These are phyloP conservation scores for Thalassarche chlororhynchos DNA, from an alignment of 2,113 vertebrate genomes.

Conservation along the genomic window DNA sequence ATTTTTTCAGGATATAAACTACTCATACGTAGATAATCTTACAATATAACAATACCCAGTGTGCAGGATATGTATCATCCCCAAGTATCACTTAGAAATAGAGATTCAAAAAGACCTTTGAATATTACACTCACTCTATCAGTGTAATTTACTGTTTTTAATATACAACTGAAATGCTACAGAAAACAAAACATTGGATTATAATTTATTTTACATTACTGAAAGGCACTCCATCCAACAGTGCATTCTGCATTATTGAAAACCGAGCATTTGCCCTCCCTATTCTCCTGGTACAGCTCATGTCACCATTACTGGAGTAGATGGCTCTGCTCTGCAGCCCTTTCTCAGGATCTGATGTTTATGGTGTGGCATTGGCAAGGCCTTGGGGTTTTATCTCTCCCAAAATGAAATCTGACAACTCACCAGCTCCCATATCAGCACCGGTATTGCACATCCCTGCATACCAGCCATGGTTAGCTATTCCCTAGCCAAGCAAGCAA, in stretches of 20 bases:
- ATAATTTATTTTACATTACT: background rate
- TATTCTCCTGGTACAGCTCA: background rate
- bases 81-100: background rate
- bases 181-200: background rate
- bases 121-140: background rate
- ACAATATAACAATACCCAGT: background rate
- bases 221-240: background rate
- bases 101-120: background rate
- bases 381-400: background rate
- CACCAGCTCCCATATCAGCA: background rate
- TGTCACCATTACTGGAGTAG: background rate
- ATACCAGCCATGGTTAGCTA: background rate
- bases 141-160: constrained; percentile 12
- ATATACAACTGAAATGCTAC: background rate
- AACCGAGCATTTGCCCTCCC: background rate
- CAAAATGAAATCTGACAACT: background rate
- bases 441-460: background rate
- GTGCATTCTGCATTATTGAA: background rate
- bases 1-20: background rate
- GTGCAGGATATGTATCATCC: background rate
- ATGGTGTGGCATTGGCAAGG: background rate
- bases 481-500: background rate
- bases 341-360: background rate
- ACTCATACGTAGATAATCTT: background rate
- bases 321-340: background rate